These are phyloP conservation scores for Chloebia gouldiae DNA, from an alignment of 2,113 vertebrate species.

Conservation along the genomic window DNA sequence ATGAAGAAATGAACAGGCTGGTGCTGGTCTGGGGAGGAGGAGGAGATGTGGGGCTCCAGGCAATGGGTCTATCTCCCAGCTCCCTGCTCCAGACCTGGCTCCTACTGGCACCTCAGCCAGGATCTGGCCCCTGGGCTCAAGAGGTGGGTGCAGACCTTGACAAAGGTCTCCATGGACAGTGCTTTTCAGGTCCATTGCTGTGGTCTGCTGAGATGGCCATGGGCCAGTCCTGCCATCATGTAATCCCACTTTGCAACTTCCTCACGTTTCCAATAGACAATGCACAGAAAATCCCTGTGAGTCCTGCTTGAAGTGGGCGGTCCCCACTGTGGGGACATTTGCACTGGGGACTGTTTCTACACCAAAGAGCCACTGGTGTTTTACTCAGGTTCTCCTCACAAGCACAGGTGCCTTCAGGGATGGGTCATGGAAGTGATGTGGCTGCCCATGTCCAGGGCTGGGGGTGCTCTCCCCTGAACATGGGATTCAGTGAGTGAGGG, in stretches of 20 bases:
- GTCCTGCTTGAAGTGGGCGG: accelerated
- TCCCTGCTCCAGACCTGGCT: background rate
- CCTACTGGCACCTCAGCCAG: background rate
- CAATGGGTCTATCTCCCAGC: background rate
- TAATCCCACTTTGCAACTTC: background rate
- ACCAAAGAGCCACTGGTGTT: background rate
- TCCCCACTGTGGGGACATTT: accelerated
- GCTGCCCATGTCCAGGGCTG: background rate
- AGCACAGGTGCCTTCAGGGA: accelerated
- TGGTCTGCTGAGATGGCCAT: accelerated
- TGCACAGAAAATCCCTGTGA: accelerated
- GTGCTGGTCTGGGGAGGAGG: background rate
- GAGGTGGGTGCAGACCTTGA: background rate
- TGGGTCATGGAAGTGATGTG: accelerated
- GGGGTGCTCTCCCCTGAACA: accelerated
- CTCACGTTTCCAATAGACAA: accelerated
- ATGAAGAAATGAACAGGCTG: background rate
- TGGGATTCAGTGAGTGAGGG: accelerated
- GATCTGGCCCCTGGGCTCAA: background rate
- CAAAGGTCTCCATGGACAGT: background rate
- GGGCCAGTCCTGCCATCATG: accelerated
- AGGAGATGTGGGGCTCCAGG: accelerated
- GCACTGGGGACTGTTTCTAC: background rate
- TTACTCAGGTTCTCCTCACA: background rate
- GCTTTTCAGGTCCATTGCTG: accelerated